phyloP scores from a whole-genome alignment of 2,888 invertebrate genomes.

The Melipona beecheii region DNA sequence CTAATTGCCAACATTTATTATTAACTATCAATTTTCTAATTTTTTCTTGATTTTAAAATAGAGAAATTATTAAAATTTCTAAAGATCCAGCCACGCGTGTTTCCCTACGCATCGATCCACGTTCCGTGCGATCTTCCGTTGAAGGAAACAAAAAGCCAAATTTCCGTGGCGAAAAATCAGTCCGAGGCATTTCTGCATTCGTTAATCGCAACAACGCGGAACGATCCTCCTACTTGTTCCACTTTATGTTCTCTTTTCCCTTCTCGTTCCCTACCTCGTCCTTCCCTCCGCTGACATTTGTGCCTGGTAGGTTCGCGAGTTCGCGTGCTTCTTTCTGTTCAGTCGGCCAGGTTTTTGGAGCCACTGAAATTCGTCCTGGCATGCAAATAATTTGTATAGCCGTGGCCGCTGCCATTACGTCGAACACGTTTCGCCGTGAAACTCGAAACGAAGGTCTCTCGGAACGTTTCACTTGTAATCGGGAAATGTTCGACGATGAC shows the following conservation, averaged over 20 bases:
- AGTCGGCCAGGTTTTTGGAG: slow-evolving; percentile 57
- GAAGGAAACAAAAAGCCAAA: not conserved
- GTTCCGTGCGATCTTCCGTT: not conserved
- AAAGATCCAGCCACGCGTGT: not conserved
- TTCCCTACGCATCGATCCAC: not conserved
- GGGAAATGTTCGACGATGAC: slow-evolving; percentile 30
- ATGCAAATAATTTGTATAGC: slow-evolving; percentile 65
- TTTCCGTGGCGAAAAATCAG: not conserved
- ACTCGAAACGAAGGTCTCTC: slow-evolving; percentile 48
- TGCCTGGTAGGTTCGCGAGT: slow-evolving; percentile 44
- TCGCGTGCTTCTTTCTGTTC: slow-evolving; percentile 68
- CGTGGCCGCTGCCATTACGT: slow-evolving; percentile 13
- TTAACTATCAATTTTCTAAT: no score
- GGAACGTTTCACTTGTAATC: slow-evolving; percentile 37
- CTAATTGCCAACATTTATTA: no score
- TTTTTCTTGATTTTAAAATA: no score
- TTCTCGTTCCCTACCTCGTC: slow-evolving; percentile 1
- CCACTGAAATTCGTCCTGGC: slow-evolving; percentile 59
- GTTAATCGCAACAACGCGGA: slow-evolving; percentile 21
- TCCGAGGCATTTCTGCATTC: slow-evolving; percentile 7
- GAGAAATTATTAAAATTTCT: not conserved
- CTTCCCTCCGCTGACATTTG: slow-evolving; percentile 51
- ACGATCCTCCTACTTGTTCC: slow-evolving; percentile 17
- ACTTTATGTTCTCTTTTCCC: not conserved
- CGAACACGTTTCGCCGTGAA: slow-evolving; percentile 30